A percentile compares a stretch with the other conserved stretches of the same genome.
Conservation (phyloP, 1,140 invertebrate species). For the Hypsibius dujardini region DNA sequence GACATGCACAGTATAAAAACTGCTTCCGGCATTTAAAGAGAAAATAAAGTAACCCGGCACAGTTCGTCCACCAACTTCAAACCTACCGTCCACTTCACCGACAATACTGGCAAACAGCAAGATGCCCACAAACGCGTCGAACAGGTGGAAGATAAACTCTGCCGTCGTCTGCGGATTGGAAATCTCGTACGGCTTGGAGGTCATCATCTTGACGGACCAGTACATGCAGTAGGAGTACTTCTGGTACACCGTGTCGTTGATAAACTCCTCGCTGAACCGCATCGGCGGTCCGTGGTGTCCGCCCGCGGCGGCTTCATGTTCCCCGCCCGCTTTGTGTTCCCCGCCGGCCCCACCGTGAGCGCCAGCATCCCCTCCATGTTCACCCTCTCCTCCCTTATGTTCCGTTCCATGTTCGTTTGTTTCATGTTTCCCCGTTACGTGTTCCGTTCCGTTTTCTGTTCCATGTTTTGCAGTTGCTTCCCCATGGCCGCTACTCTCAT, state of each 20-base stretch:
- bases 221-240: conserved; percentile 15
- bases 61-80: no score
- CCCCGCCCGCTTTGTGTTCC: neutral
- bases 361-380: neutral
- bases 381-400: neutral
- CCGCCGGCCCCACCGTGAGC: neutral
- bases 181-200: conserved; percentile 9
- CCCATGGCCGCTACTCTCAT: neutral
- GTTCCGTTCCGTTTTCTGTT: neutral
- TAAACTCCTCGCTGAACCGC: neutral
- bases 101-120: conserved; percentile 11
- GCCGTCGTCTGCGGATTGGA: neutral
- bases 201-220: conserved; percentile 17
- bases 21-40: no score
- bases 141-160: neutral
- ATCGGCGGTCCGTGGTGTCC: conserved; percentile 1
- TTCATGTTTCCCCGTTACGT: neutral
- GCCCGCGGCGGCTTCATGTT: neutral
- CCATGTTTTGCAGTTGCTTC: neutral
- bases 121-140: conserved; percentile 9
- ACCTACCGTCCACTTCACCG: conserved; percentile 3
- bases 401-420: neutral
- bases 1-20: no score
- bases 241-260: conserved; percentile 10
- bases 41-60: no score